Conservation (phyloP, 2,888 invertebrate genomes). For the Cheilosia scutellata region DNA sequence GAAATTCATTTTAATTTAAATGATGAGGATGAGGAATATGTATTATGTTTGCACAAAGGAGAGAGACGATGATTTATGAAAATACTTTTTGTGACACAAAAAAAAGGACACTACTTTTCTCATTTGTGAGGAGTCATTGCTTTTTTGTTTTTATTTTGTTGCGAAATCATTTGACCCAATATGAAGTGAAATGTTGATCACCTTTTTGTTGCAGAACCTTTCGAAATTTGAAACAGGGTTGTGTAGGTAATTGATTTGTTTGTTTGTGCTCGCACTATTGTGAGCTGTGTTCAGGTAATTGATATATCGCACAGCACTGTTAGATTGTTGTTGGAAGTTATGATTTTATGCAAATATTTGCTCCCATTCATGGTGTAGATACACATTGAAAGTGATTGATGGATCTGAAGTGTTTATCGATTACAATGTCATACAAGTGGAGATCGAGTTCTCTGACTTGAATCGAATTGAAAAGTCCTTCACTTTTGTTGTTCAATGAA, state of each 20-base stretch:
- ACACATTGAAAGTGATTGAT: conserved; percentile 37
- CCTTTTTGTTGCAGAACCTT: conserved; percentile 21
- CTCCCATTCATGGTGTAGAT: conserved; percentile 4
- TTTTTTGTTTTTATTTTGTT: background rate
- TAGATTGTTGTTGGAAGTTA: conserved; percentile 33
- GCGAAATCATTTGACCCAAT: background rate
- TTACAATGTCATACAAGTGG: background rate
- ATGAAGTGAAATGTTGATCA: conserved; percentile 39
- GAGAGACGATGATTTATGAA: background rate
- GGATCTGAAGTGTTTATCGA: conserved; percentile 36
- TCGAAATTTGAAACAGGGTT: background rate
- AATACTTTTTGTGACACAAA: background rate
- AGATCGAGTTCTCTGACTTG: background rate
- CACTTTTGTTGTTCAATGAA: conserved; percentile 18
- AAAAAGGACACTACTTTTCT: background rate
- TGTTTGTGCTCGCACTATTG: background rate
- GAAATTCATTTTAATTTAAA: conserved; percentile 29
- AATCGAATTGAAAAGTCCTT: conserved; percentile 38
- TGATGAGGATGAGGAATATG: conserved; percentile 5
- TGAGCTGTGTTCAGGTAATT: conserved; percentile 11
- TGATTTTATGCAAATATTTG: conserved; percentile 58
- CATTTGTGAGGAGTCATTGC: background rate
- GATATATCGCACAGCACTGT: conserved; percentile 26
- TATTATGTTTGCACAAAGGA: background rate
- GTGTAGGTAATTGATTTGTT: background rate